Conservation (phyloP, 2,113 vertebrate species). For the Lutjanus erythropterus region DNA sequence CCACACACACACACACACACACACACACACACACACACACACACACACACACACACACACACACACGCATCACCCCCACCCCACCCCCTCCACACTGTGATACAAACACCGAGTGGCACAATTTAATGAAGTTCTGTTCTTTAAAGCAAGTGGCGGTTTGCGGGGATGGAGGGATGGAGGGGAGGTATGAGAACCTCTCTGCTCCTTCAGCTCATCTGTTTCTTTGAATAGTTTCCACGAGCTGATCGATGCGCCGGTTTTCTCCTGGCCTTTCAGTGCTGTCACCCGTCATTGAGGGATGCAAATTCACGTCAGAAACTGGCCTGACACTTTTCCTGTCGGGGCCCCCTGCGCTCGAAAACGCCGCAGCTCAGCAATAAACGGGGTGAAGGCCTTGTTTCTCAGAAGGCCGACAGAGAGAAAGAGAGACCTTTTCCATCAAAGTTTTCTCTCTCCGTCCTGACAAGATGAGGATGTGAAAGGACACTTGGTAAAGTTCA, state of each 20-base stretch:
- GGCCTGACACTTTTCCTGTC: constrained; percentile 93
- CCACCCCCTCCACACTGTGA: constrained; percentile 65
- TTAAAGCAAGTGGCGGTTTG: constrained; percentile 84
- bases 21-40: constrained; percentile 30
- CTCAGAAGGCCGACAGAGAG: constrained; percentile 53
- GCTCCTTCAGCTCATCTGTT: constrained; percentile 89
- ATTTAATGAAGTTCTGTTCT: constrained; percentile 98
- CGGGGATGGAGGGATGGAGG: constrained; percentile 55
- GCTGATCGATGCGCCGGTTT: constrained; percentile 95
- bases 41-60: constrained; percentile 35
- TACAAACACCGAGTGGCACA: constrained; percentile 90
- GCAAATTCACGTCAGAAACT: constrained; percentile 96
- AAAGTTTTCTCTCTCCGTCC: constrained; percentile 66
- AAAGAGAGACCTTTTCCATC: constrained; percentile 74
- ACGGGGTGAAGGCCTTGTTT: constrained; percentile 78
- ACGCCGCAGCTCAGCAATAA: constrained; percentile 85
- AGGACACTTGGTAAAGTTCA: constrained; percentile 71
- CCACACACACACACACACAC: constrained; percentile 32
- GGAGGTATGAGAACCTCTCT: constrained; percentile 85
- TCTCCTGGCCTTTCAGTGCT: constrained; percentile 97
- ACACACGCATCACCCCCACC: constrained; percentile 25
- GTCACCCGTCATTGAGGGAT: constrained; percentile 95
- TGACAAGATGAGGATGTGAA: constrained; percentile 66
- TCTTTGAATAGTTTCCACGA: constrained; percentile 94
- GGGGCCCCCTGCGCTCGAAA: constrained; percentile 59